Percentiles rank a stretch among this genome's conserved stretches.
Conservation (phyloP, 2,888 invertebrate genomes). For the Frankliniella intonsa region DNA sequence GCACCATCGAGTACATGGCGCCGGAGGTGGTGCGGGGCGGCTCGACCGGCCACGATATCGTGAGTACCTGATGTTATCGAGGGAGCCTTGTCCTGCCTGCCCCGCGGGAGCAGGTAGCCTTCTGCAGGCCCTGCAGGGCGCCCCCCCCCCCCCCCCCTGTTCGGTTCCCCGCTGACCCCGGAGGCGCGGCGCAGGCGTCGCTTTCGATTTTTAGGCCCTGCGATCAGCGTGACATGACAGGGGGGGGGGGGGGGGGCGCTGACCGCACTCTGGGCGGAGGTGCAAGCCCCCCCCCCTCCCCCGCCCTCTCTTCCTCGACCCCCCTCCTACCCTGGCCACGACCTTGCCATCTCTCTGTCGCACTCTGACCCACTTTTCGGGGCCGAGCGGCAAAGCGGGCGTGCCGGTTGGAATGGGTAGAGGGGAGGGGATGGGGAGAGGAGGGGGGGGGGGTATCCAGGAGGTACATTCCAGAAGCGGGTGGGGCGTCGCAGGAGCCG, state of each 20-base stretch:
- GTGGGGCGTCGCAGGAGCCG: too few species aligned
- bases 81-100: neutral
- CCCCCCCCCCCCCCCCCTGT: neutral
- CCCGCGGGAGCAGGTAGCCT: too few species aligned
- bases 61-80: constrained; percentile 54
- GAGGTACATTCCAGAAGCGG: neutral
- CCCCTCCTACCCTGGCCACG: neutral
- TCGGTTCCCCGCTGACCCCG: neutral
- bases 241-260: neutral
- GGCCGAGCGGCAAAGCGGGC: neutral
- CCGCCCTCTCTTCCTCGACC: neutral
- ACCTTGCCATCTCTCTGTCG: constrained; percentile 19
- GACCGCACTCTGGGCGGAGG: neutral
- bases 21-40: constrained; percentile 78
- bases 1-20: constrained; percentile 98
- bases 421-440: neutral
- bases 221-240: too few species aligned
- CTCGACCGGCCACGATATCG: constrained; percentile 88
- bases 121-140: neutral
- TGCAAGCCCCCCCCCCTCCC: neutral
- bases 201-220: too few species aligned
- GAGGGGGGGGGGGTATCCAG: neutral
- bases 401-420: too few species aligned
- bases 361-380: constrained; percentile 22
- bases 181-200: neutral